Base-by-base conservation (phyloP, 2,113 vertebrate genomes). In the Corythoichthys haematopterus region DNA sequence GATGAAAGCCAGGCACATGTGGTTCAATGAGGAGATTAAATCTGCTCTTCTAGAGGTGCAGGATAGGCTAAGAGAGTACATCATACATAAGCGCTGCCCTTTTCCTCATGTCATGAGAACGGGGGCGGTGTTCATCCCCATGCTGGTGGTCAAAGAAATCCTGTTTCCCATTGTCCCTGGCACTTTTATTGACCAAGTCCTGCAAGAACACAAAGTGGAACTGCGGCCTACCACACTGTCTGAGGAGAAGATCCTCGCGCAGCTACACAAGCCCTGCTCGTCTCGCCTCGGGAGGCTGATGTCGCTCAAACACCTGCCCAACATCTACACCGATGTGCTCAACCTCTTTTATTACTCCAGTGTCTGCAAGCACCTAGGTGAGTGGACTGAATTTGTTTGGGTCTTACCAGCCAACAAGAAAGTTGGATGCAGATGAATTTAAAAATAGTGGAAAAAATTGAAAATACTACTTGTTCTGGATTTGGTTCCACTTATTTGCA, bases 161-260 rank as follows among this genome's bases (percentile, higher is more conserved):
- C 91, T 99, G 37, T 99, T 98, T 76, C 93, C 95, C 0, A 88
- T 84, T n/a, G 92, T 99, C n/a, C 88, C 93, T 0, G 90, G 93
- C 0, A 43, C 75, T 0, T 92, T 90, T 0, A 90, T 99, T 2
- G 95, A 99, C 87, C 94, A 94, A 4, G 93, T 97, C 28, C 90
- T 99, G 65, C 97, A 98, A 85, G 92, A 95, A 68, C 95, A 96
- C 82, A 93, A 90, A 4, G 94, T 98, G 55, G 94, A 95, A 78
- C 91, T 99, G 51, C 91, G 96, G 0, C 97, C 97, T 52, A 94
- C 97, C 16, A 99, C 97, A 0, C 92, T 99, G 1, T 94, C 97
- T 0, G 97, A 99, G 81, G 97, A 98, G 86, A 94, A 92, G 66
- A 91, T 92, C 7, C 85, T 98, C 63, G 91, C 93, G 72, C 94